Base-by-base conservation (phyloP, 2,113 vertebrate genomes). In the Manacus vitellinus region DNA sequence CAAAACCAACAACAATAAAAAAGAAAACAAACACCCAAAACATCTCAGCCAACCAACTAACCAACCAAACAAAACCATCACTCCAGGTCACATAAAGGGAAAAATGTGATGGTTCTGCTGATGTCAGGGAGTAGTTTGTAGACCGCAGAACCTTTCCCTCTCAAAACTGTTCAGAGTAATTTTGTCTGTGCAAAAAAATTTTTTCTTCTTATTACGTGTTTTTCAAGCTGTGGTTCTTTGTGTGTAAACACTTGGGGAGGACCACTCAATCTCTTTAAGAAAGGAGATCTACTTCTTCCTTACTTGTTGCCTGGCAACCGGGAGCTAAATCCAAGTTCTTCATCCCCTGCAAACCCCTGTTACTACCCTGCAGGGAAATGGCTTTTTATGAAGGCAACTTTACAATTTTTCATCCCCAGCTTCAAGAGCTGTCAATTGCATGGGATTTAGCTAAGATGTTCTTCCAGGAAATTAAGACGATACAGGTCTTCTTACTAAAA, bases 251-350 rank as follows among this genome's bases (percentile, higher is more conserved):
- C 54, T 62, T 1, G 3, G 28, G 22, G 31, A 90, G 56, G 43
- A 94, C 71, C n/a, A 52, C 61, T 89, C 55, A 71, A 56, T 74
- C 74, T 73, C 78, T 72, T 80, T 68, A 77, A 14, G 75, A 82
- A 92, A 65, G 25, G 27, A 75, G 51, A 83, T 76, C 52, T 85
- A 28, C 35, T 88, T 27, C 35, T 84, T 89, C 74, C 37, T 83
- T 88, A 70, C 30, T 56, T 78, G 94, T 94, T 96, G 86, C 95
- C 19, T 88, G 56, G 95, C 87, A 97, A 97, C 92, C 0, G 1
- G 49, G 37, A 77, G 21, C 80, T 87, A 76, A 91, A 79, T 84
- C 47, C 5, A 13, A 49, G 8, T 91, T 62, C 74, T 88, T 2
- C 55, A 88, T 77, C 54, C 39, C 44, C 5, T 13, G 49, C 13